A percentile compares a stretch with the other conserved stretches of the same genome.
phyloP scores from a whole-genome alignment of 2,888 invertebrate species.

The Melanchra persicariae region DNA sequence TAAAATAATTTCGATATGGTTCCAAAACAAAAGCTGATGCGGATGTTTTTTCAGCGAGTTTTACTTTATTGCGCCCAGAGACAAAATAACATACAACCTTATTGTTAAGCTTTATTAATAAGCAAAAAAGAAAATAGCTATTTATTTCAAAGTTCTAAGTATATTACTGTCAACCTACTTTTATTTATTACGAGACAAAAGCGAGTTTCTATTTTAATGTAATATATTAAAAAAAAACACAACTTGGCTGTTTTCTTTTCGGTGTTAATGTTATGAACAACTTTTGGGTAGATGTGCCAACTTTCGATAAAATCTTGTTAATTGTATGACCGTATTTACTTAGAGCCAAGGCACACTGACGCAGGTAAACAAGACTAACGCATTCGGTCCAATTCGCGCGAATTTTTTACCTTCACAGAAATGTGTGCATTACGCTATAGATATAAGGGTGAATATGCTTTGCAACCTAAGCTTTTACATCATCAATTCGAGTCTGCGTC shows the following conservation, averaged over 20 bases:
- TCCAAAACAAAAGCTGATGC: conserved; percentile 28
- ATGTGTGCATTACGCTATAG: neutral
- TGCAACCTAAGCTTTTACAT: neutral
- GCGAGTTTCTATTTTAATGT: conserved; percentile 77
- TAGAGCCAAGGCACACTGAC: neutral
- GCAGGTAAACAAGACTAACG: neutral
- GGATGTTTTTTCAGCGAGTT: neutral
- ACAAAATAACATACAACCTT: conserved; percentile 82
- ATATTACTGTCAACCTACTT: conserved; percentile 71
- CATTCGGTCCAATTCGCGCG: too few species aligned
- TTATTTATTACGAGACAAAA: conserved; percentile 67
- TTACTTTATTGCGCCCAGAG: conserved; percentile 35
- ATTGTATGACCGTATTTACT: neutral
- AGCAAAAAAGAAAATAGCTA: conserved; percentile 72
- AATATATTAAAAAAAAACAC: conserved; percentile 33
- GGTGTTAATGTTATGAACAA: conserved; percentile 17
- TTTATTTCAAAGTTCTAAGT: conserved; percentile 62
- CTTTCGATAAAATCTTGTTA: neutral
- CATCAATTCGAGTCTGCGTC: neutral
- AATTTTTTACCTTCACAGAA: neutral
- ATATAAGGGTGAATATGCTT: too few species aligned
- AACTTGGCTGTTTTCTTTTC: conserved; percentile 57
- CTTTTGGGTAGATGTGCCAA: conserved; percentile 23
- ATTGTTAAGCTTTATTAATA: conserved; percentile 81
- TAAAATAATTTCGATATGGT: conserved; percentile 41